Conservation (phyloP, 2,797 vertebrate genomes). For the Fundulus diaphanus region DNA sequence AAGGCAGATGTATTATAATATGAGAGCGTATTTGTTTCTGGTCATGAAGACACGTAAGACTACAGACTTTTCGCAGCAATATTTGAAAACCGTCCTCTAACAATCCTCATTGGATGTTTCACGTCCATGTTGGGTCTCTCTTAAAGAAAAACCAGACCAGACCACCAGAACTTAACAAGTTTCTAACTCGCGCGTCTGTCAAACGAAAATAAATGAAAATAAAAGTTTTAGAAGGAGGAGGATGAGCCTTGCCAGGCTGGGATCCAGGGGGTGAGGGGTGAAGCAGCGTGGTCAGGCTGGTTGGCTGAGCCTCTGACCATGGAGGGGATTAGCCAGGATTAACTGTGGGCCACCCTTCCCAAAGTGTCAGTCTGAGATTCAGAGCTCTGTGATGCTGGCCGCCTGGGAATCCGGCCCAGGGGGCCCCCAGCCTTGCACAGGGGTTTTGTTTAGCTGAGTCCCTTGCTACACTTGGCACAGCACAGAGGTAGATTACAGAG, state of each 20-base stretch:
- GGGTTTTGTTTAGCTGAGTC: conserved; percentile 67
- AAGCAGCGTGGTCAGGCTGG: conserved; percentile 60
- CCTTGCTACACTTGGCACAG: conserved; percentile 47
- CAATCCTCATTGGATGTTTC: not conserved
- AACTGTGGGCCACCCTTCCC: conserved; percentile 81
- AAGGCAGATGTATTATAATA: not conserved
- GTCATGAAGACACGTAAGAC: not conserved
- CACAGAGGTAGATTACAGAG: conserved; percentile 45
- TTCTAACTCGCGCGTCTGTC: not conserved
- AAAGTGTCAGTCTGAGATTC: conserved; percentile 81
- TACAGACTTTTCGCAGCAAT: not conserved
- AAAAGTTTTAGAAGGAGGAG: conserved; percentile 17
- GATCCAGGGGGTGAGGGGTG: conserved; percentile 43
- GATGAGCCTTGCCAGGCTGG: conserved; percentile 28
- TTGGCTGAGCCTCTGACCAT: conserved; percentile 77
- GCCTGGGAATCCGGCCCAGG: conserved; percentile 74
- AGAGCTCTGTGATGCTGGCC: conserved; percentile 73
- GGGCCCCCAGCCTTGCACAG: conserved; percentile 49
- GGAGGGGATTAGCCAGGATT: conserved; percentile 83
- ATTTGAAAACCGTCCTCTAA: not conserved
- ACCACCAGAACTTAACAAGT: not conserved
- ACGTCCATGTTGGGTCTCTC: not conserved
- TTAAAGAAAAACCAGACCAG: not conserved
- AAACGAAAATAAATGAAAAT: conserved; percentile 2
- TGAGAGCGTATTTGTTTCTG: not conserved